A percentile compares a stretch with the other conserved stretches of the same genome.
Evolutionary conservation across 2,797 vertebrate species (phyloP).

Genomic region (Hemibagrus guttatus): DNA sequence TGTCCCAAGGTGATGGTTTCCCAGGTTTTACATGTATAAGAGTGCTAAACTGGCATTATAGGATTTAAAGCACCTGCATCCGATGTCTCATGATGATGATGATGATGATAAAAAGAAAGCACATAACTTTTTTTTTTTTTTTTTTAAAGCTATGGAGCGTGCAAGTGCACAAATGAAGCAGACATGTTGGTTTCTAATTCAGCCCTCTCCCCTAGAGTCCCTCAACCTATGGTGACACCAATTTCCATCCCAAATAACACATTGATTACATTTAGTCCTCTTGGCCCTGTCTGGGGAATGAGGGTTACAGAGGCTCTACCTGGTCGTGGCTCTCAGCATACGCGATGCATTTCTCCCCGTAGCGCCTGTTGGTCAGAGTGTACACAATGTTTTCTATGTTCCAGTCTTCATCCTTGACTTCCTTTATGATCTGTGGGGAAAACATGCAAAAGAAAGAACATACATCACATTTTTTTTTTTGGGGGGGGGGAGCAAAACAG

Average conservation of each 20-base stretch:
- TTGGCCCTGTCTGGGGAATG: slow-evolving; percentile 25
- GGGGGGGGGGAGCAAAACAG: not conserved
- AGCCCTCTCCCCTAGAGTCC: slow-evolving; percentile 40
- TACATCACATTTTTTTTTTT: slow-evolving; percentile 12
- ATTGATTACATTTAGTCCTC: slow-evolving; percentile 55
- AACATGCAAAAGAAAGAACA: not conserved
- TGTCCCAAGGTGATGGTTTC: not conserved
- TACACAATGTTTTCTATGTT: slow-evolving; percentile 88
- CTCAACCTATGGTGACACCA: slow-evolving; percentile 53
- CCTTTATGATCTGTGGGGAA: slow-evolving; percentile 87
- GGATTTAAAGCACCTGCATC: not conserved
- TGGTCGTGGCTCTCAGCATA: slow-evolving; percentile 99
- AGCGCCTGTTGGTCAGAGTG: slow-evolving; percentile 89
- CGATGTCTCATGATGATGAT: not conserved
- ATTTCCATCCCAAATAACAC: slow-evolving; percentile 53
- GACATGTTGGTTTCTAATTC: slow-evolving; percentile 56
- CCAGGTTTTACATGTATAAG: not conserved
- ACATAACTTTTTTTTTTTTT: not conserved
- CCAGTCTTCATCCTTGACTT: slow-evolving; percentile 96
- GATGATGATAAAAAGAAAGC: not conserved
- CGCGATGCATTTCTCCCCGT: slow-evolving; percentile 91
- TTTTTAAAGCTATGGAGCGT: slow-evolving; percentile 9
- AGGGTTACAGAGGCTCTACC: slow-evolving; percentile 68
- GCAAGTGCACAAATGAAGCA: slow-evolving; percentile 45
- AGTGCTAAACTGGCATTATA: not conserved